Evolutionary conservation across 2,888 invertebrate species (phyloP).

Genomic region (Latrodectus hesperus): DNA sequence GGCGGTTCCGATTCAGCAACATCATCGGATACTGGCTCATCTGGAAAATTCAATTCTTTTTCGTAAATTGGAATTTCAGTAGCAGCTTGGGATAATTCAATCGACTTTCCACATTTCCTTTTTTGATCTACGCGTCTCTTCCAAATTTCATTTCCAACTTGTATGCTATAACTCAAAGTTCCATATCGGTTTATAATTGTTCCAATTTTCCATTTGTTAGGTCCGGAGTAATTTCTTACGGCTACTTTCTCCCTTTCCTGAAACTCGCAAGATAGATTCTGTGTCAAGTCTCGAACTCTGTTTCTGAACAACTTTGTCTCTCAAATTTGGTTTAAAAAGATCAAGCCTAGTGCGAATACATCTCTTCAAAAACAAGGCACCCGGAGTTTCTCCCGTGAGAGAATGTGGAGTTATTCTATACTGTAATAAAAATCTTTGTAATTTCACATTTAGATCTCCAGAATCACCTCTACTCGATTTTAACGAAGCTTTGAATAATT

Average conservation of each 20-base stretch:
- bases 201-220: too few relatives aligned
- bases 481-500: too few relatives aligned
- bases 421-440: constrained; percentile 43
- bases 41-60: constrained; percentile 40
- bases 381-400: constrained; percentile 41
- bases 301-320: constrained; percentile 25
- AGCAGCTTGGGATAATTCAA: constrained; percentile 31
- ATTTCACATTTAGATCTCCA: too few relatives aligned
- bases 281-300: too few relatives aligned
- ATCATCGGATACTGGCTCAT: constrained; percentile 45
- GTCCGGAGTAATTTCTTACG: too few relatives aligned
- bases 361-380: constrained; percentile 34
- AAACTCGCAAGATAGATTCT: too few relatives aligned
- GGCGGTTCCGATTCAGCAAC: constrained; percentile 44
- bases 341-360: constrained; percentile 34
- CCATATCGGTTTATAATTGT: too few relatives aligned
- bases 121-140: constrained; percentile 39
- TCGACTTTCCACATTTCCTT: constrained; percentile 42
- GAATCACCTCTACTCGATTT: too few relatives aligned
- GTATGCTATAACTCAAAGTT: too few relatives aligned
- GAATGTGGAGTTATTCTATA: constrained; percentile 45
- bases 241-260: too few relatives aligned
- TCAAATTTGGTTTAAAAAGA: constrained; percentile 41
- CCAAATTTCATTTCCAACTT: too few relatives aligned
- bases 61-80: constrained; percentile 42